phyloP scores from a whole-genome alignment of 2,888 invertebrate species.

The Elmis aenea region DNA sequence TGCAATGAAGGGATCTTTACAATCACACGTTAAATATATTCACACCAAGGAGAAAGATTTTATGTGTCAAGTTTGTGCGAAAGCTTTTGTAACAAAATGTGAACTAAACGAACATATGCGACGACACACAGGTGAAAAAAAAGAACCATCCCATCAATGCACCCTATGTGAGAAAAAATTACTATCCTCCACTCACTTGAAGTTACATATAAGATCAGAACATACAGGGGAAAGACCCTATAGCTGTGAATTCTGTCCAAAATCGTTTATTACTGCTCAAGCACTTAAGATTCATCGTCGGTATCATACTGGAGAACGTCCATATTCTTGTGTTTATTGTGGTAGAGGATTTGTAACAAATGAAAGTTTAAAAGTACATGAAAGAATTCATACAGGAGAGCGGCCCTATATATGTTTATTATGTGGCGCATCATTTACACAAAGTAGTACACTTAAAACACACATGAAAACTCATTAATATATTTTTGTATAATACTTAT shows the following conservation, averaged over 20 bases:
- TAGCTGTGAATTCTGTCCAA: constrained; percentile 11
- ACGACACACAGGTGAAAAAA: constrained; percentile 14
- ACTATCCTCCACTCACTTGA: constrained; percentile 12
- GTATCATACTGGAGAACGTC: constrained; percentile 38
- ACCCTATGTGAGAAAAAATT: constrained; percentile 11
- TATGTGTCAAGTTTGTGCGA: constrained; percentile 15
- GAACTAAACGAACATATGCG: constrained; percentile 13
- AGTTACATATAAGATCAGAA: constrained; percentile 12
- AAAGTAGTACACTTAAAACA: constrained; percentile 16
- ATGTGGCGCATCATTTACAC: constrained; percentile 54
- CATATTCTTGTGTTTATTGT: constrained; percentile 39
- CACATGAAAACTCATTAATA: constrained; percentile 14
- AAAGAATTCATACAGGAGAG: constrained; percentile 37
- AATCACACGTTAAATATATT: constrained; percentile 11
- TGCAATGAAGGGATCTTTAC: constrained; percentile 8
- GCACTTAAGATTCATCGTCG: constrained; percentile 34
- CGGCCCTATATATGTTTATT: constrained; percentile 48
- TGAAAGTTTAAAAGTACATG: constrained; percentile 35
- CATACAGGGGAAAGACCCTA: constrained; percentile 17
- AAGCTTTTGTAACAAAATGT: constrained; percentile 12
- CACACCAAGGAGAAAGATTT: constrained; percentile 17
- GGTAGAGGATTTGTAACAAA: constrained; percentile 38
- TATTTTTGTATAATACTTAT: too few relatives aligned
- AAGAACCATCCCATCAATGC: constrained; percentile 10
- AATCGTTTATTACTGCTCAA: constrained; percentile 12